A percentile compares a stretch with the other conserved stretches of the same genome.
Evolutionary conservation across 2,797 vertebrate genomes (phyloP).

Genomic region (Sebastes trivittatus): DNA sequence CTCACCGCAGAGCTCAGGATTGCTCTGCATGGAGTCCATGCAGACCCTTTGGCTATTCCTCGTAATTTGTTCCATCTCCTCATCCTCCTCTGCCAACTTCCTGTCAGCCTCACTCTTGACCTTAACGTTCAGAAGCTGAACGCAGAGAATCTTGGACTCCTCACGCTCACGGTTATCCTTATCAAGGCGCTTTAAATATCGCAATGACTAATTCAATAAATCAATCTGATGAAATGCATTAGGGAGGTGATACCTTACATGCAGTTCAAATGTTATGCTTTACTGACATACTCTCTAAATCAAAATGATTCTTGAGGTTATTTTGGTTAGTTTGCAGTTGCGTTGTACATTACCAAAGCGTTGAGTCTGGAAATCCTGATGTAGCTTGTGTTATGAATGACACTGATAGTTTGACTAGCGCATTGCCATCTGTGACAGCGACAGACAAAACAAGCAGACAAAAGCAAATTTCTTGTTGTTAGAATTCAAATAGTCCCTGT

Average conservation of each 20-base stretch:
- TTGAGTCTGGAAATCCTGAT: neutral
- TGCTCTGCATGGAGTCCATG: conserved; percentile 69
- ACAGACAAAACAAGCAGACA: neutral
- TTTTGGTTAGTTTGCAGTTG: neutral
- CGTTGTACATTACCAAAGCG: neutral
- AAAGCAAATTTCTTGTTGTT: neutral
- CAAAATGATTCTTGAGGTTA: neutral
- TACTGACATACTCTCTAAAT: neutral
- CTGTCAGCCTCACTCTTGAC: conserved; percentile 52
- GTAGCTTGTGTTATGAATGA: neutral
- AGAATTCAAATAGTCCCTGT: neutral
- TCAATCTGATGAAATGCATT: conserved; percentile 17
- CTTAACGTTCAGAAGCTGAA: conserved; percentile 23
- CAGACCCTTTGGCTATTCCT: conserved; percentile 78
- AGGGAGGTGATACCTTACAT: neutral
- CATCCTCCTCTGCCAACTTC: conserved; percentile 41
- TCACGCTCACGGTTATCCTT: conserved; percentile 81
- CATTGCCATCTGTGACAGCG: neutral
- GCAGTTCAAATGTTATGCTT: conserved; percentile 2
- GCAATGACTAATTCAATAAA: conserved; percentile 37
- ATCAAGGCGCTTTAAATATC: neutral
- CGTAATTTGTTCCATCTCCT: conserved; percentile 43
- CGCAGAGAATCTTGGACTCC: conserved; percentile 83
- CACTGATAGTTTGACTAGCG: neutral
- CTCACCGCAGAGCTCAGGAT: conserved; percentile 17